These are phyloP conservation scores for Terrapene triunguis DNA, from an alignment of 2,113 vertebrate species.

Conservation along the genomic window DNA sequence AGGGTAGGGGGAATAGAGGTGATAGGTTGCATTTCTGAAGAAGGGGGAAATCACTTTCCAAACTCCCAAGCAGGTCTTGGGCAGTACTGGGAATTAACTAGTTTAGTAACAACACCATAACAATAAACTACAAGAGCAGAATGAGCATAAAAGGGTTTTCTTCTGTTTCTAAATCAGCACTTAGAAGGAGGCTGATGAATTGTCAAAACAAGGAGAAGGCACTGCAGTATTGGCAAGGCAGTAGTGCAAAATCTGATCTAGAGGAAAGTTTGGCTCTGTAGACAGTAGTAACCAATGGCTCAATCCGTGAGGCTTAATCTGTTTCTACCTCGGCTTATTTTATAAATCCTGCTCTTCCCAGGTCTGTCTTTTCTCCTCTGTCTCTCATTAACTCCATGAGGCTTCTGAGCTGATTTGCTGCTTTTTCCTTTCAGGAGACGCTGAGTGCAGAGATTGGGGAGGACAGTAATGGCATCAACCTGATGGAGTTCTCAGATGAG, in stretches of 20 bases:
- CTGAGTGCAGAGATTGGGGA: conserved; percentile 71
- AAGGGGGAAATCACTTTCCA: not conserved
- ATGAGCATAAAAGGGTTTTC: not conserved
- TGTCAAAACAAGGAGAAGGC: not conserved
- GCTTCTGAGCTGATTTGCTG: not conserved
- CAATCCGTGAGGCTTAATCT: not conserved
- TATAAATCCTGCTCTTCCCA: fast-evolving
- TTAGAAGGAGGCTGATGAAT: fast-evolving
- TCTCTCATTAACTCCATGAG: not conserved
- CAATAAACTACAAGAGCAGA: not conserved
- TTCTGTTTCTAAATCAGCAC: not conserved
- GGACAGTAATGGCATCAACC: conserved; percentile 75
- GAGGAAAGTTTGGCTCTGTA: not conserved
- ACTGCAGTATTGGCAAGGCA: not conserved
- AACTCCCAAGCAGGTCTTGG: not conserved
- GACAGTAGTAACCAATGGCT: not conserved
- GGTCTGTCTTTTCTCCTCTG: not conserved
- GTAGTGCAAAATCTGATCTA: not conserved
- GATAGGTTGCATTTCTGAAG: not conserved
- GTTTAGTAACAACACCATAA: not conserved
- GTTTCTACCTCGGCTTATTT: not conserved
- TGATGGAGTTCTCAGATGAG: conserved; percentile 94
- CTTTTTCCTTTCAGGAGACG: conserved; percentile 70
- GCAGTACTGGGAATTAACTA: not conserved
- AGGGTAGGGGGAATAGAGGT: not conserved